Conservation (phyloP, 2,113 vertebrate genomes). For the Lagenorhynchus albirostris region DNA sequence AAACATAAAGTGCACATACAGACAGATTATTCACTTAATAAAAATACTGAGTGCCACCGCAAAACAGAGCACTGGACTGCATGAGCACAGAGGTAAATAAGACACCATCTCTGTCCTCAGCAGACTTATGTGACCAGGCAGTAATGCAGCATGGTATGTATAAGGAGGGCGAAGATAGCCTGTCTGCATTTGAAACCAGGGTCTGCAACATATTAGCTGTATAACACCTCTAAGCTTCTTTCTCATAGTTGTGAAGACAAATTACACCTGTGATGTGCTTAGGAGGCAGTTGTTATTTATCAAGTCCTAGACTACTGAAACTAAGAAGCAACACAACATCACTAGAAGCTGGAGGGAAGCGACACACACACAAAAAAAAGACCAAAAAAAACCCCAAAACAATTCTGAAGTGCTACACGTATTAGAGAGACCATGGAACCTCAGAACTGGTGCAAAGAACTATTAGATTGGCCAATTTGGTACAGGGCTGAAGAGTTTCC, state of each 20-base stretch:
- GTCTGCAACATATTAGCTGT: background rate
- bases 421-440: background rate
- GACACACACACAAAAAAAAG: background rate
- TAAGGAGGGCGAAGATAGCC: background rate
- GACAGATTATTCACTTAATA: background rate
- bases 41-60: background rate
- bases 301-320: background rate
- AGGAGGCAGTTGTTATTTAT: background rate
- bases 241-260: background rate
- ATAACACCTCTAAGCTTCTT: background rate
- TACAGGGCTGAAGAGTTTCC: background rate
- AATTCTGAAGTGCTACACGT: background rate
- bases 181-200: background rate
- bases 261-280: background rate
- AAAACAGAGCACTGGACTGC: background rate
- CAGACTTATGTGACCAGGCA: background rate
- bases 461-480: background rate
- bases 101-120: background rate
- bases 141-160: fast-evolving
- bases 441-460: background rate
- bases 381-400: background rate
- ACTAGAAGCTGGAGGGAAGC: background rate
- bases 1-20: background rate
- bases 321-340: background rate
- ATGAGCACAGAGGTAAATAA: too few species aligned